Evolutionary conservation across 2,113 vertebrate genomes (phyloP), one percentile per base, ranked within the genome.

Genomic region (Alectura lathami): DNA sequence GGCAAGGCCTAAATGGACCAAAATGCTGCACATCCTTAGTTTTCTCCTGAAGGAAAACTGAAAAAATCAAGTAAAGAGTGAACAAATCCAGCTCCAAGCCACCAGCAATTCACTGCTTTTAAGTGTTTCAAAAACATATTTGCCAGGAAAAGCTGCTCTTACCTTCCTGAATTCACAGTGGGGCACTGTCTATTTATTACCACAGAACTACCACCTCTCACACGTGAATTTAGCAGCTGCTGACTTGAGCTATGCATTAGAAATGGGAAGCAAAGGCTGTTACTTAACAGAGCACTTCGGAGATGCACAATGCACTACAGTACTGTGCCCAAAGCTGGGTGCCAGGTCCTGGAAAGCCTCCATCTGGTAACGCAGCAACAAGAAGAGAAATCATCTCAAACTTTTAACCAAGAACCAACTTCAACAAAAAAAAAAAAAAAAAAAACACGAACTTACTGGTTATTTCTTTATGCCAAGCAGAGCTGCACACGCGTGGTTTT

Each of bases 231-330:
- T 8, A 27, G 36, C 17, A 64, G 50, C 83, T 86, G 72, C 77
- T 95, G 69, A 81, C 43, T 82, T 69, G 63, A 53, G 66, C 62
- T 48, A 40, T 0, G 0, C 7, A 74, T 40, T 9, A 9, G 22
- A 75, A 42, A 63, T 1, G 63, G 20, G 34, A 89, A 77, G 87
- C 16, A 3, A 34, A 79, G 50, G 56, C 18, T 0, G 15, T 24
- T 80, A 62, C 60, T 74, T 24, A 72, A 40, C 8, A 22, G 34
- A 83, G 27, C 36, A 20, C 0, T 1, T 17, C 14, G 6, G 24
- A 70, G 29, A 62, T 3, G 5, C 50, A 43, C 29, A 34, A 43
- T 0, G 1, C 48, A 2, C 38, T 17, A 7, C 2, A 60, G 27
- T 11, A 11, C 43, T 2, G 7, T 2, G 27, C 81, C 21, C 17